Conservation (phyloP, 2,113 vertebrate species). For the Heterotilapia buettikoferi region DNA sequence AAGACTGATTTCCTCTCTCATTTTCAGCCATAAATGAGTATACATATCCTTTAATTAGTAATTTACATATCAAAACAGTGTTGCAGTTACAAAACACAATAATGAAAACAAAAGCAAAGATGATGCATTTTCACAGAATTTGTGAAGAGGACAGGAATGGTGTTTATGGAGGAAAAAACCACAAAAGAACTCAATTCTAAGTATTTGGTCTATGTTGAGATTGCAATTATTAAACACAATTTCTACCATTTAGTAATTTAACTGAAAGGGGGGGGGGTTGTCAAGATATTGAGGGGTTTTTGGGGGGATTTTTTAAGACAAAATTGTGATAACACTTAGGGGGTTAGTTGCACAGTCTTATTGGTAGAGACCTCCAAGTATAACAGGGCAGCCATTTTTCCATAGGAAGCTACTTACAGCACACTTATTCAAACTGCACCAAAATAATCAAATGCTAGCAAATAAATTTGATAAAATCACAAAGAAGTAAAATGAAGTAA, state of each 20-base stretch:
- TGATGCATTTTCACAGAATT: background rate
- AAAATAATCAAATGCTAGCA: background rate
- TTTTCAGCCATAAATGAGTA: background rate
- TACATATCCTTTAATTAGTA: background rate
- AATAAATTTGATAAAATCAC: background rate
- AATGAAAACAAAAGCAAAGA: background rate
- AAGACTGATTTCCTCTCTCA: background rate
- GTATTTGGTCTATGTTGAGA: background rate
- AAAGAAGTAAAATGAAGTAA: background rate
- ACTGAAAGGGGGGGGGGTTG: background rate
- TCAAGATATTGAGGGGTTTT: background rate
- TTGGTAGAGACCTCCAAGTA: background rate
- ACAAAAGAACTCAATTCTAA: background rate
- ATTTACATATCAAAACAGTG: background rate
- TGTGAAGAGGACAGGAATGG: background rate
- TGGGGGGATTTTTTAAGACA: background rate
- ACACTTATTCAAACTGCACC: background rate
- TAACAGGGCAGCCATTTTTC: background rate
- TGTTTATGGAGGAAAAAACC: background rate
- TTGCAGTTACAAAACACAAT: background rate
- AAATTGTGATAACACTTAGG: background rate
- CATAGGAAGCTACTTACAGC: background rate
- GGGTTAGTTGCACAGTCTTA: background rate
- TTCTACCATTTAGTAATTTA: background rate
- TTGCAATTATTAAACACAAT: background rate